These are phyloP conservation scores for Drosophila watanabei DNA, from an alignment of 1,140 invertebrate species.

Conservation along the genomic window DNA sequence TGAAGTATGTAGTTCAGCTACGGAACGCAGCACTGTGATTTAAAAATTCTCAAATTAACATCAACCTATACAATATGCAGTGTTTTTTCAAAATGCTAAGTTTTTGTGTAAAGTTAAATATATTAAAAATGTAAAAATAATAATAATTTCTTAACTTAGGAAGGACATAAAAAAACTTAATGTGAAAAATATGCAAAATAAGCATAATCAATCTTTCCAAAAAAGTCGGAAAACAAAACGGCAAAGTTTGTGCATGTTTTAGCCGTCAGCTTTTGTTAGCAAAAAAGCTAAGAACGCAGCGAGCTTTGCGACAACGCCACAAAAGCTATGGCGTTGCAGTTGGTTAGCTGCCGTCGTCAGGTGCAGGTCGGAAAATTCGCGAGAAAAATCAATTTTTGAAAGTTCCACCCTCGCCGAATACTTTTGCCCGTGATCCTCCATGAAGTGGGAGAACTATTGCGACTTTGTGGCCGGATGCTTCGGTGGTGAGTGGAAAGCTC, in stretches of 20 bases:
- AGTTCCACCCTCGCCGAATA: neutral
- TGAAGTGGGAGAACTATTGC: slow-evolving; percentile 84
- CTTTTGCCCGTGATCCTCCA: slow-evolving; percentile 17
- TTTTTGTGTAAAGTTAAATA: no score
- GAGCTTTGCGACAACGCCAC: slow-evolving; percentile 14
- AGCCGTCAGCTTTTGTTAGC: slow-evolving; percentile 28
- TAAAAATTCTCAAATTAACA: neutral
- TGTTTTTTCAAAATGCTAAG: no score
- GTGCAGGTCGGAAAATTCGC: slow-evolving; percentile 60
- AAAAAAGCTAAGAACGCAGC: slow-evolving; percentile 16
- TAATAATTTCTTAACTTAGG: neutral
- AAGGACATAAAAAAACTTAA: neutral
- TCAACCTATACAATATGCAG: neutral
- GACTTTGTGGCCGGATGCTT: slow-evolving; percentile 79
- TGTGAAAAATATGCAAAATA: neutral
- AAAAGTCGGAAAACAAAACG: no score
- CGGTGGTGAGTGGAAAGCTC: slow-evolving; percentile 66
- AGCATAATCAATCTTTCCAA: neutral
- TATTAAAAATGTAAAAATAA: no score
- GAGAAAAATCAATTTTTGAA: slow-evolving; percentile 61
- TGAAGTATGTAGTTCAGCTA: no score
- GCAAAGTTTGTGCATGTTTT: slow-evolving; percentile 3
- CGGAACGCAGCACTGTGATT: neutral
- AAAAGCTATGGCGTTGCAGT: slow-evolving; percentile 53
- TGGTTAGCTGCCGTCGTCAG: slow-evolving; percentile 37